These are phyloP conservation scores for Maconellicoccus hirsutus DNA, from an alignment of 1,140 invertebrate genomes.

Conservation along the genomic window DNA sequence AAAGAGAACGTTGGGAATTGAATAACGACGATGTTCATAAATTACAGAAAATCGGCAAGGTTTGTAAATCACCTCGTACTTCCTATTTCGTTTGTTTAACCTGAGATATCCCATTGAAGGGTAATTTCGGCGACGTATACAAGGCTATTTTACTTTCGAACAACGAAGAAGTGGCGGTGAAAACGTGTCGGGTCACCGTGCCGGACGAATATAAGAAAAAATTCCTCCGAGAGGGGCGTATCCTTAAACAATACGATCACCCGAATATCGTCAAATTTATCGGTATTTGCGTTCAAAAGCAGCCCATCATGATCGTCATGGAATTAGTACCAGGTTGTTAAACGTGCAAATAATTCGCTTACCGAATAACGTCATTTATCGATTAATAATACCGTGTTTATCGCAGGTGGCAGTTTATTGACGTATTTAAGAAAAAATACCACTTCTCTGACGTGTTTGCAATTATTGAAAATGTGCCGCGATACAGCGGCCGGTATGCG, in stretches of 20 bases:
- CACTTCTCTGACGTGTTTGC: slow-evolving; percentile 49
- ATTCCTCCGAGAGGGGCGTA: slow-evolving; percentile 89
- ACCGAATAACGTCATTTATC: no score
- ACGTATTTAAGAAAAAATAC: slow-evolving; percentile 74
- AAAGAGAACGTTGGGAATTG: slow-evolving; percentile 88
- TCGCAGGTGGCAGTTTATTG: slow-evolving; percentile 71
- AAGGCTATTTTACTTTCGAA: slow-evolving; percentile 73
- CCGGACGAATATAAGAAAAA: slow-evolving; percentile 94
- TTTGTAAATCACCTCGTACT: slow-evolving; percentile 46
- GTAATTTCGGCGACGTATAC: slow-evolving; percentile 95
- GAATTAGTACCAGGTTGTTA: slow-evolving; percentile 77
- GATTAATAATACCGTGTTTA: neutral
- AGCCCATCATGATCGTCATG: slow-evolving; percentile 99
- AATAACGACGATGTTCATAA: slow-evolving; percentile 91
- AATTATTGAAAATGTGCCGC: slow-evolving; percentile 78
- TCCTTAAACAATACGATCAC: slow-evolving; percentile 93
- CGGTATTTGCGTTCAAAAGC: slow-evolving; percentile 93
- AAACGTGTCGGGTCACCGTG: slow-evolving; percentile 85
- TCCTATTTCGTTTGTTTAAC: no score
- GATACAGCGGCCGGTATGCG: slow-evolving; percentile 91
- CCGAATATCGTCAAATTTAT: slow-evolving; percentile 94
- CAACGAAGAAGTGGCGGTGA: slow-evolving; percentile 82
- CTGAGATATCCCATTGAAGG: slow-evolving; percentile 53
- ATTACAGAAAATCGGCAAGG: slow-evolving; percentile 87
- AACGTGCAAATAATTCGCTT: neutral